phyloP scores from a whole-genome alignment of 1,140 invertebrate genomes.

The Monomorium pharaonis region DNA sequence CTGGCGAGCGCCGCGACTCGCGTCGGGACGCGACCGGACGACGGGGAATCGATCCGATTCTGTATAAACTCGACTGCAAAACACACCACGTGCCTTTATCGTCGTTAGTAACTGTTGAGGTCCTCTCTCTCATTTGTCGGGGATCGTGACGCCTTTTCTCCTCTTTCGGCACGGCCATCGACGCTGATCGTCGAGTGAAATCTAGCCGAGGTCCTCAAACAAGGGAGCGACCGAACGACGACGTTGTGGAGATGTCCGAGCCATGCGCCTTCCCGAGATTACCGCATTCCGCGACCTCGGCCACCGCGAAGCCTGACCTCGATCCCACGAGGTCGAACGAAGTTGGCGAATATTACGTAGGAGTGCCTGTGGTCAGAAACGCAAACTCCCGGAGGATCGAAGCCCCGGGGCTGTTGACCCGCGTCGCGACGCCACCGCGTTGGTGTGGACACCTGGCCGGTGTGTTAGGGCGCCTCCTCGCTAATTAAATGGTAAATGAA shows the following conservation, averaged over 20 bases:
- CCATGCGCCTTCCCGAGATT: constrained; percentile 60
- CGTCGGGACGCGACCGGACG: constrained; percentile 28
- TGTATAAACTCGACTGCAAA: constrained; percentile 46
- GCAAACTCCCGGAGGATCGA: constrained; percentile 1
- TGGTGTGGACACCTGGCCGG: not conserved
- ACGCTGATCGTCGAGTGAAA: constrained; percentile 20
- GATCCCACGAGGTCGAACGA: constrained; percentile 56
- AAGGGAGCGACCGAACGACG: constrained; percentile 1
- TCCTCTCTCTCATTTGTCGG: not conserved
- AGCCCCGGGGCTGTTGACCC: constrained; percentile 18
- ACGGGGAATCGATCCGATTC: constrained; percentile 42
- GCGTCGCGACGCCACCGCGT: constrained; percentile 24
- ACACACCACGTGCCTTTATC: constrained; percentile 71
- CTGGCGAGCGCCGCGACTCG: constrained; percentile 28
- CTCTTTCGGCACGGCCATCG: constrained; percentile 27
- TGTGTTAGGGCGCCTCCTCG: not conserved
- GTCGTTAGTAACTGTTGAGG: constrained; percentile 30
- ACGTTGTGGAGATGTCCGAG: constrained; percentile 69
- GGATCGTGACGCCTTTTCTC: constrained; percentile 3
- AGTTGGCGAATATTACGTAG: constrained; percentile 5
- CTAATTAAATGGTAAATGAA: not conserved
- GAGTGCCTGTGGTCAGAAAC: constrained; percentile 25
- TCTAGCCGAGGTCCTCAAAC: constrained; percentile 10
- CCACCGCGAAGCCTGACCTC: constrained; percentile 45
- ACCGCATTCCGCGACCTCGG: constrained; percentile 24